Conservation (phyloP, 2,888 invertebrate species). For the Epinotia ramella region DNA sequence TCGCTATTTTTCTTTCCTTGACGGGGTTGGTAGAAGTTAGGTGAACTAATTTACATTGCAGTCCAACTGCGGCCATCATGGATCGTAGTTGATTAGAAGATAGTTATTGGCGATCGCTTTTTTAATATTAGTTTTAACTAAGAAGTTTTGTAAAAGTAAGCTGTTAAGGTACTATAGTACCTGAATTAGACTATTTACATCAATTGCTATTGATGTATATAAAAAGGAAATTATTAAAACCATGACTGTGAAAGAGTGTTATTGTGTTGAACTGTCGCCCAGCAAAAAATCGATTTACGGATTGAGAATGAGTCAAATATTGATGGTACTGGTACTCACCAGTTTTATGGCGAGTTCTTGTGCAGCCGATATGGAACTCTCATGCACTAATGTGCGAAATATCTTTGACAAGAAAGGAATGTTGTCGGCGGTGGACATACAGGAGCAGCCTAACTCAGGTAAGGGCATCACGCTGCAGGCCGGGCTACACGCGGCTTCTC, state of each 20-base stretch:
- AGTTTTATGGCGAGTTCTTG: constrained; percentile 69
- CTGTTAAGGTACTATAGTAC: constrained; percentile 58
- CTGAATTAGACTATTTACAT: background rate
- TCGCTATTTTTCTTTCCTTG: constrained; percentile 9
- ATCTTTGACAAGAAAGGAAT: constrained; percentile 82
- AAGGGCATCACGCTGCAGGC: constrained; percentile 53
- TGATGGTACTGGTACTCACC: constrained; percentile 76
- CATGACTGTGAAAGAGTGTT: constrained; percentile 83
- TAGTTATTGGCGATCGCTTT: background rate
- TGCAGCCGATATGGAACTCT: constrained; percentile 71
- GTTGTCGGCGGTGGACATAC: constrained; percentile 77
- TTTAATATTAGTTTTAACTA: constrained; percentile 16
- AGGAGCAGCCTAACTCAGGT: constrained; percentile 83
- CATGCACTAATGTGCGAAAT: constrained; percentile 82
- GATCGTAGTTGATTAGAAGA: constrained; percentile 69
- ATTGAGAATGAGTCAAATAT: constrained; percentile 79
- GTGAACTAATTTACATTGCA: constrained; percentile 29
- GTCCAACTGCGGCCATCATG: constrained; percentile 79
- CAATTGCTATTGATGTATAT: constrained; percentile 57
- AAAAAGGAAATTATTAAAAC: constrained; percentile 56
- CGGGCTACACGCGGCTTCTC: constrained; percentile 5
- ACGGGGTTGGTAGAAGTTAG: constrained; percentile 13
- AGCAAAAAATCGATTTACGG: constrained; percentile 84
- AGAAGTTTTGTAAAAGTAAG: constrained; percentile 11
- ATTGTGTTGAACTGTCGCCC: constrained; percentile 79